Base-by-base conservation (phyloP, 2,888 invertebrate genomes). In the Ormyrus nitidulus region DNA sequence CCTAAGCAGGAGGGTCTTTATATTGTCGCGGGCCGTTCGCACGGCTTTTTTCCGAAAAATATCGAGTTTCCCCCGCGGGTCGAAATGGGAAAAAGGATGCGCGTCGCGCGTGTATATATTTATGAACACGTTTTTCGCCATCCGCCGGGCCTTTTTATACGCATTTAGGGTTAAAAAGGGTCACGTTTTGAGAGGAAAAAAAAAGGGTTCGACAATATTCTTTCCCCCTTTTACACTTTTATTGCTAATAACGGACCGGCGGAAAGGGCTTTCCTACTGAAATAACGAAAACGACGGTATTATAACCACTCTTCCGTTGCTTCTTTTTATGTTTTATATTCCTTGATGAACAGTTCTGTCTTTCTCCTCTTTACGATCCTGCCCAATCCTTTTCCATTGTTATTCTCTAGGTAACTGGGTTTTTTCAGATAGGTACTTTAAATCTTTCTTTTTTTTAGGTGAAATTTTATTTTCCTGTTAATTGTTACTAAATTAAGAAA, bases 31-130 rank as follows among this genome's bases (percentile, higher is more conserved):
- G 19, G 19, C 19, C 19, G 19, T 80, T 77, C 69, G 62, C 53
- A 19, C 56, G 65, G 64, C 69, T 71, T 81, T 82, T 73, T 82
- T 71, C 69, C 56, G 49, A 73, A 82, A 83, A 84, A 84, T 84
- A 84, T 84, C 84, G 75, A 19, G 77, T 84, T 84, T 82, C 84
- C 82, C 73, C 49, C 13, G 54, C 13, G 13, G 13, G 13, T 13
- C 13, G 13, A 13, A 13, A 13, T 13, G 13, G 13, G 13, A 13
- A 13, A 13, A 13, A 13, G 13, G 13, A 13, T 13, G 46, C 10
- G 48, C 53, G 9, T 6, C 13, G 13, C 4, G 61, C 51, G 56
- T 71, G 49, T 70, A 77, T 65, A 13, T 62, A 34, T 76, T 69
- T 76, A 76, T 56, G n/a, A 6, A 46, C 56, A 58, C 74, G 56